These are phyloP conservation scores for Hippasteria phrygiana DNA, from an alignment of 53 echinoderm and acorn worm genomes.

Conservation along the genomic window DNA sequence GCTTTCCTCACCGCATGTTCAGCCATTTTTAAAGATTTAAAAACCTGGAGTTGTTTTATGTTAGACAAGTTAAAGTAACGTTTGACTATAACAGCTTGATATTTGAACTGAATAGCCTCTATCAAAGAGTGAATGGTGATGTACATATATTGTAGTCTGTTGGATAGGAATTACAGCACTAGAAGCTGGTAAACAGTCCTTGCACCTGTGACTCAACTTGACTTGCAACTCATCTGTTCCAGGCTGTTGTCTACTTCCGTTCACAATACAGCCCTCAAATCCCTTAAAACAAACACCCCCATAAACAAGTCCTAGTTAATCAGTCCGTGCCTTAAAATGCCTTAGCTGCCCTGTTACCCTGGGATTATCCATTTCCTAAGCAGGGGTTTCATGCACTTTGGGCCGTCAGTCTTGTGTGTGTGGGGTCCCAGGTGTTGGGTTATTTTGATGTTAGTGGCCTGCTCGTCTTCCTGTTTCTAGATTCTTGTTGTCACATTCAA, in stretches of 20 bases:
- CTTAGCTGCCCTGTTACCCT: not conserved
- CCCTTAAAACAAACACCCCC: conserved; percentile 42
- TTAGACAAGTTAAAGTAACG: too few species aligned
- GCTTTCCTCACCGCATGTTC: too few species aligned
- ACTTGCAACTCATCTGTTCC: not conserved
- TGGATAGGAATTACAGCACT: not conserved
- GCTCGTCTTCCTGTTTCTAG: conserved; percentile 32
- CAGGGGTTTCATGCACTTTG: conserved; percentile 28
- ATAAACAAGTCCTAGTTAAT: conserved; percentile 17
- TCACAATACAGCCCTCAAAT: conserved; percentile 25
- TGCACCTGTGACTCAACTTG: conserved; percentile 38
- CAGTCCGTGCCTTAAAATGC: conserved; percentile 1
- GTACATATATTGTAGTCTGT: too few species aligned
- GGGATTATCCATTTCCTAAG: conserved; percentile 56
- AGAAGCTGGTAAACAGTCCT: not conserved
- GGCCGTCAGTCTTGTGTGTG: conserved; percentile 22
- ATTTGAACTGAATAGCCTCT: too few species aligned
- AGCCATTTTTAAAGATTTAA: too few species aligned
- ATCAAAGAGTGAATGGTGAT: too few species aligned
- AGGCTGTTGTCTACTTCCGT: conserved; percentile 18
- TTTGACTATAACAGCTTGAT: too few species aligned
- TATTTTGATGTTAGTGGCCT: conserved; percentile 48
- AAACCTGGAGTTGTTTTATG: too few species aligned
- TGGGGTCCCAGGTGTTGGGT: conserved; percentile 40
- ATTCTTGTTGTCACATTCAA: conserved; percentile 34